phyloP scores from a whole-genome alignment of 2,113 vertebrate species.

The Ia io region DNA sequence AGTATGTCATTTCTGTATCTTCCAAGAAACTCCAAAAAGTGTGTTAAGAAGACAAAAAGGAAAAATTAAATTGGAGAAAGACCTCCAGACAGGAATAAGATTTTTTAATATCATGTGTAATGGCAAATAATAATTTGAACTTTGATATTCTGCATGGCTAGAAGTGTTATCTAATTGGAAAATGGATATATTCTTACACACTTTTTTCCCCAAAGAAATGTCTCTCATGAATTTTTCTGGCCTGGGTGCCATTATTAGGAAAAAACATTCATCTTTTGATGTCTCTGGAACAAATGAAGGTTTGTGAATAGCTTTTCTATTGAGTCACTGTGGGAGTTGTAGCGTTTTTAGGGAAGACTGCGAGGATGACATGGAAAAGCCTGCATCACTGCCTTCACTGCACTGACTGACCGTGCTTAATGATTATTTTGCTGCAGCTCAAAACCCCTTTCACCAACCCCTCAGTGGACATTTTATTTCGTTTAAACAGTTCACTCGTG shows the following conservation, averaged over 20 bases:
- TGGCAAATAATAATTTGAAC: background rate
- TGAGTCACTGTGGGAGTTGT: constrained; percentile 7
- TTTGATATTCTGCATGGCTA: background rate
- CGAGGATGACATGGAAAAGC: background rate
- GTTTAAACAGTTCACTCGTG: constrained; percentile 80
- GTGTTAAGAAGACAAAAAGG: background rate
- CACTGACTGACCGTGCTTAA: background rate
- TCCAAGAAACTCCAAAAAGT: background rate
- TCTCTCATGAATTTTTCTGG: constrained; percentile 15
- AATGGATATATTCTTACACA: background rate
- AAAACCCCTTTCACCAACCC: constrained; percentile 30
- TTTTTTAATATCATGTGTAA: constrained; percentile 1
- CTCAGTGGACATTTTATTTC: constrained; percentile 66
- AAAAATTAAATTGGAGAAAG: background rate
- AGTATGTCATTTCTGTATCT: background rate
- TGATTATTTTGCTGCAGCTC: background rate
- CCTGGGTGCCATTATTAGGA: background rate
- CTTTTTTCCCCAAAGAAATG: background rate
- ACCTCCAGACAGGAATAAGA: background rate
- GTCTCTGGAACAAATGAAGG: background rate
- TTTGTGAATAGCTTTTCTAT: constrained; percentile 24
- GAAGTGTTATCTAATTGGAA: background rate
- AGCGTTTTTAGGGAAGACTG: background rate
- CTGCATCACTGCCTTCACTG: background rate
- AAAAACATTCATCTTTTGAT: constrained; percentile 50